Conservation (phyloP, 2,797 vertebrate species). For the Gila robusta region DNA sequence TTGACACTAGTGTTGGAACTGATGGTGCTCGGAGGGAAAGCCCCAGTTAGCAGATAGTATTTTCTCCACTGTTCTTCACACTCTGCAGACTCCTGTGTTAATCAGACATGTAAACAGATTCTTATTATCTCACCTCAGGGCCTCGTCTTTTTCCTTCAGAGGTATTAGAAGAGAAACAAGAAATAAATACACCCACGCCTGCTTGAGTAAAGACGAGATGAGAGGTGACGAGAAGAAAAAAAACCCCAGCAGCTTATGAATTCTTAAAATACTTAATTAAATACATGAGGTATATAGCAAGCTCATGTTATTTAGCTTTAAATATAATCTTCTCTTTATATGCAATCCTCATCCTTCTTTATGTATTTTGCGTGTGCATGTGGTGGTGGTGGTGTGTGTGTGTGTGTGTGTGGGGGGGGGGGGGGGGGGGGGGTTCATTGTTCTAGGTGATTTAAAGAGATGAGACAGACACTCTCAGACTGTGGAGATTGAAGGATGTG, state of each 20-base stretch:
- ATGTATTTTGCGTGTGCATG: neutral
- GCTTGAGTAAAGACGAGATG: conserved; percentile 30
- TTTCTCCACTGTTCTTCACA: conserved; percentile 10
- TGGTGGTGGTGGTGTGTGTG: neutral
- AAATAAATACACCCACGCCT: neutral
- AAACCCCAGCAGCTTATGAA: conserved; percentile 36
- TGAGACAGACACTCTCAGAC: conserved; percentile 46
- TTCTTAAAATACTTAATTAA: conserved; percentile 49
- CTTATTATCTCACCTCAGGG: conserved; percentile 27
- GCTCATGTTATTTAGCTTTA: conserved; percentile 13
- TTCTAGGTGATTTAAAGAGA: conserved; percentile 47
- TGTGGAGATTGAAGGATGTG: conserved; percentile 40
- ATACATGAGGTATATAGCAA: conserved; percentile 34
- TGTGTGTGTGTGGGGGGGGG: no score
- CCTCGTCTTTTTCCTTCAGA: conserved; percentile 11
- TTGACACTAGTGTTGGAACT: conserved; percentile 24
- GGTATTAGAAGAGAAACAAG: conserved; percentile 7
- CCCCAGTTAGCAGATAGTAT: conserved; percentile 18
- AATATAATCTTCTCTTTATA: conserved; percentile 8
- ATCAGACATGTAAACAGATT: conserved; percentile 39
- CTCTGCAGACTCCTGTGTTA: conserved; percentile 20
- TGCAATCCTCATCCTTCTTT: neutral
- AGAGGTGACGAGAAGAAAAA: neutral
- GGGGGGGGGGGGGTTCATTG: neutral
- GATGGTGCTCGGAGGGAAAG: conserved; percentile 12